A percentile compares a stretch with the other conserved stretches of the same genome.
These are phyloP conservation scores for Lepidocolaptes lacrymiger DNA, from an alignment of 2,797 vertebrate species.

Conservation along the genomic window DNA sequence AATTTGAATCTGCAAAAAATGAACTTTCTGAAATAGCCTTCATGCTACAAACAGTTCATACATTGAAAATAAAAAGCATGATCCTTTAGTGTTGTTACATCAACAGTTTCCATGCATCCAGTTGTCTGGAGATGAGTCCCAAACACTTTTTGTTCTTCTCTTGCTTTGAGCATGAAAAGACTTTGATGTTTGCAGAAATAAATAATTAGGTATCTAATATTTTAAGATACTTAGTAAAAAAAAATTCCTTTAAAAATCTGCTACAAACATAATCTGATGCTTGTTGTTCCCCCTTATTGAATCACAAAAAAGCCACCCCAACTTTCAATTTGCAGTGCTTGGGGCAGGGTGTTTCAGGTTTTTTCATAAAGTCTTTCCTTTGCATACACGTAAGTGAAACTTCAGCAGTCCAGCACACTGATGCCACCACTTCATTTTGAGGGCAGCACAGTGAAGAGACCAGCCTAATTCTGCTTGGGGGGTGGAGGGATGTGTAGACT, in stretches of 20 bases:
- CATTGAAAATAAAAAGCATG: neutral
- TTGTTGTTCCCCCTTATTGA: neutral
- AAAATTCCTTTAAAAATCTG: neutral
- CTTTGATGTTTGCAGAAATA: neutral
- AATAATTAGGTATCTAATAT: neutral
- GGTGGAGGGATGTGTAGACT: neutral
- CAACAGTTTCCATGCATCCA: neutral
- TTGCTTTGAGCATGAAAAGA: neutral
- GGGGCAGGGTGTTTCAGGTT: neutral
- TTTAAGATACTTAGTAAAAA: neutral
- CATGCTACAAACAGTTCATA: neutral
- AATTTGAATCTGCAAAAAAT: conserved; percentile 32
- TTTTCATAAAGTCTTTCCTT: neutral
- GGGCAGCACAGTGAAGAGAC: neutral
- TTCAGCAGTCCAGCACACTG: neutral
- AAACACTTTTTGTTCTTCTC: neutral
- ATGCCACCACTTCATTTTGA: neutral
- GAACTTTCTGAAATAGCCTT: neutral
- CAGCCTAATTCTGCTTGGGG: neutral
- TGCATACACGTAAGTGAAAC: neutral
- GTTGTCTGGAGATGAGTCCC: neutral
- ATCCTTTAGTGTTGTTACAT: neutral
- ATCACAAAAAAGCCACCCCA: neutral
- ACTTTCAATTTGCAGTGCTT: neutral
- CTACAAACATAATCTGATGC: neutral